phyloP scores from a whole-genome alignment of 2,797 vertebrate species.

The Okamejei kenojei region DNA sequence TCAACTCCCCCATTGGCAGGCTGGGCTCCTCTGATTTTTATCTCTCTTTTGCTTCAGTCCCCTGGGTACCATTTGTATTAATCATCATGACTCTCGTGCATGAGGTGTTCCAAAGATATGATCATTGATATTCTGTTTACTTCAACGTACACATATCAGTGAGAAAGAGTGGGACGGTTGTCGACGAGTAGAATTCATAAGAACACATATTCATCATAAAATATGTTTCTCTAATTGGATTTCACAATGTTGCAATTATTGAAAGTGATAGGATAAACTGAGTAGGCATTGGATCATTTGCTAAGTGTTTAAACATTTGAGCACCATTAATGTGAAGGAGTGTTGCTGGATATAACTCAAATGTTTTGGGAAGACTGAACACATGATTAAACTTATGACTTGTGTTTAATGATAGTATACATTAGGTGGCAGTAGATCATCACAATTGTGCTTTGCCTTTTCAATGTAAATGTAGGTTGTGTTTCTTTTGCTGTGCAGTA shows the following conservation, averaged over 20 bases:
- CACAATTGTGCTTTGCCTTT: background rate
- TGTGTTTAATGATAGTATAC: slow-evolving; percentile 27
- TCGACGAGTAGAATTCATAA: background rate
- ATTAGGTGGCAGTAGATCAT: slow-evolving; percentile 22
- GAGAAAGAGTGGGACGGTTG: background rate
- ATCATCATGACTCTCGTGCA: background rate
- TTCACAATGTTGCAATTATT: background rate
- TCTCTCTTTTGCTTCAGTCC: slow-evolving; percentile 1
- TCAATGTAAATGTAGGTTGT: background rate
- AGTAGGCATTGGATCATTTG: background rate
- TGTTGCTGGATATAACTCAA: background rate
- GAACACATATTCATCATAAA: background rate
- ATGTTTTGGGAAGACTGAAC: slow-evolving; percentile 15
- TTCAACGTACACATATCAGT: background rate
- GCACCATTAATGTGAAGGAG: background rate
- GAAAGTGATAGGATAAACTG: background rate
- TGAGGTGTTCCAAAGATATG: background rate
- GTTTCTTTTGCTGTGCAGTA: background rate
- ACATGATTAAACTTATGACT: background rate
- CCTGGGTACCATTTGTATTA: slow-evolving; percentile 22
- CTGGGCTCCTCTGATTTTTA: background rate
- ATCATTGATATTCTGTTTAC: background rate
- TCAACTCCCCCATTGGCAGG: slow-evolving; percentile 8
- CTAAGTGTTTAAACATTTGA: slow-evolving; percentile 32
- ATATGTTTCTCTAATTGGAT: background rate